Evolutionary conservation across 2,888 invertebrate genomes (phyloP).

Genomic region (Idaea aversata): DNA sequence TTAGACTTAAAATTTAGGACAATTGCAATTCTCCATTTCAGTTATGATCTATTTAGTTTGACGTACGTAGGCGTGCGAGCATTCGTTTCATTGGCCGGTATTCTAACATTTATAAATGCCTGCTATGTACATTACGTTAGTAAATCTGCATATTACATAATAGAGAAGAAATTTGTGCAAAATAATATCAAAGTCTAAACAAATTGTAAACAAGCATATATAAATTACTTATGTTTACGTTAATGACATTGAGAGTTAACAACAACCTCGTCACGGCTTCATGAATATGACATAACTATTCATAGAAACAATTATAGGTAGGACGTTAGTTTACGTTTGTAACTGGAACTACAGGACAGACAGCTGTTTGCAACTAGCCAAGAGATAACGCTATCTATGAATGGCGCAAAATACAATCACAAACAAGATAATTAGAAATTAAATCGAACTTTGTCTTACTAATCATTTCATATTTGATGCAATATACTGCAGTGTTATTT

Average conservation of each 20-base stretch:
- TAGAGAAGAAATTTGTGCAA: not conserved
- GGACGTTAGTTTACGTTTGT: slow-evolving; percentile 24
- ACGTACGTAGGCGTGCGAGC: not conserved
- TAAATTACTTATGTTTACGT: slow-evolving; percentile 15
- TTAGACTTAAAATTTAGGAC: slow-evolving; percentile 1
- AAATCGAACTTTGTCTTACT: slow-evolving; percentile 28
- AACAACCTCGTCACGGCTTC: slow-evolving; percentile 33
- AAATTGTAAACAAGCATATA: not conserved
- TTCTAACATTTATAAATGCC: not conserved
- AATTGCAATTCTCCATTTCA: slow-evolving; percentile 17
- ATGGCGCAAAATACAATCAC: slow-evolving; percentile 35
- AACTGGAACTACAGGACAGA: slow-evolving; percentile 32
- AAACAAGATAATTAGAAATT: slow-evolving; percentile 41
- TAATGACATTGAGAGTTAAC: slow-evolving; percentile 35
- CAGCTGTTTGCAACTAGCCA: slow-evolving; percentile 42
- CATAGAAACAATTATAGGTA: slow-evolving; percentile 10
- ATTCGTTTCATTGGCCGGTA: slow-evolving; percentile 1
- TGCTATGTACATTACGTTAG: not conserved
- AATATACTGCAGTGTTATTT: slow-evolving; percentile 23
- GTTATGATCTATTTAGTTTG: slow-evolving; percentile 18
- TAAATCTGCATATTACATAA: not conserved
- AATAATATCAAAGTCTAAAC: not conserved
- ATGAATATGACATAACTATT: slow-evolving; percentile 30
- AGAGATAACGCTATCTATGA: slow-evolving; percentile 46
- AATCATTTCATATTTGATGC: slow-evolving; percentile 27